phyloP scores from a whole-genome alignment of 2,113 vertebrate species.

The Prunella himalayana region DNA sequence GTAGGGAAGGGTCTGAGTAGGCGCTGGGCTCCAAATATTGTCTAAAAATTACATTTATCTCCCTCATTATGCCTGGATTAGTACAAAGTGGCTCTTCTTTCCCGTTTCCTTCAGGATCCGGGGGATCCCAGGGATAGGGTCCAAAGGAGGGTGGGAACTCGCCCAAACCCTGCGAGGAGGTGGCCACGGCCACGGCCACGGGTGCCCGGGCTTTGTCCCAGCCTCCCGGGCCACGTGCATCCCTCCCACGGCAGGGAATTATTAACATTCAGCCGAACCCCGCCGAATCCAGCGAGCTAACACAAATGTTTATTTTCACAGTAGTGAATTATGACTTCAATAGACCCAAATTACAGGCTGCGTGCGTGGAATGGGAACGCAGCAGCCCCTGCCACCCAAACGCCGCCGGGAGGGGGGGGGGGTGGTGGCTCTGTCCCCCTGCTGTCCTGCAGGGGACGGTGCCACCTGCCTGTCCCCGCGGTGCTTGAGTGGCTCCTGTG shows the following conservation, averaged over 20 bases:
- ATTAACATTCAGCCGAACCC: background rate
- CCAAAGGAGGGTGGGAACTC: background rate
- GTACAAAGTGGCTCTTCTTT: background rate
- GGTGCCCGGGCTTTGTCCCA: background rate
- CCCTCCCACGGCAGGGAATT: background rate
- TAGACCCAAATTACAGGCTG: slow-evolving; percentile 55
- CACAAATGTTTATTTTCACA: slow-evolving; percentile 65
- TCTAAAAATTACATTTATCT: background rate
- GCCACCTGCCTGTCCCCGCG: rapidly evolving
- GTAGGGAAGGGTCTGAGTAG: background rate
- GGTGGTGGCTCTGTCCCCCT: background rate
- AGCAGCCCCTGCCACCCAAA: background rate
- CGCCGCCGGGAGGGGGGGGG: background rate
- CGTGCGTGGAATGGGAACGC: background rate
- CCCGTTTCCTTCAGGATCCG: background rate
- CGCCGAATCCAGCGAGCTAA: background rate
- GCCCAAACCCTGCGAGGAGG: rapidly evolving
- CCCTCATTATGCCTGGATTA: rapidly evolving
- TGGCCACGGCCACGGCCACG: background rate
- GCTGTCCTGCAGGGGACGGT: rapidly evolving
- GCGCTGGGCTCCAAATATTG: background rate
- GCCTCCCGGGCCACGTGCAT: background rate
- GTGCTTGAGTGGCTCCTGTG: rapidly evolving
- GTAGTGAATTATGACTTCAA: slow-evolving; percentile 59
- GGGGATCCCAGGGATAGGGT: rapidly evolving